Base-by-base conservation (phyloP, 2,797 vertebrate species). In the Anguilla obscura region DNA sequence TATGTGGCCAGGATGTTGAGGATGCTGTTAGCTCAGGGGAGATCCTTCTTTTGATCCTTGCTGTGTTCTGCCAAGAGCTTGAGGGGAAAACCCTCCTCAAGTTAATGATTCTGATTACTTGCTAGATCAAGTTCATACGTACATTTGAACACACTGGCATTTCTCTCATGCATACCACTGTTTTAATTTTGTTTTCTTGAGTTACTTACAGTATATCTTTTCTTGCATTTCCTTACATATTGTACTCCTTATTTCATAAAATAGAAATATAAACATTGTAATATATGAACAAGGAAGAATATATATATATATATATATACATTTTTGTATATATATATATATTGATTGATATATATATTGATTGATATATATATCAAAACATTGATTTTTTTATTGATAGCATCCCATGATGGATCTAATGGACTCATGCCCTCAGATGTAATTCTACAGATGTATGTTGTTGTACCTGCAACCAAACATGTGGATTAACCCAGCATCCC, bases 401-500 rank as follows among this genome's bases (percentile, higher is more conserved):
- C 21, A 82, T 50, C 6, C 7, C 36, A 16, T 40, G 8, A 18
- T 71, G 27, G 24, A 16, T 60, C 54, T 66, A 33, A 85, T 18
- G 27, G 45, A 86, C 9, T 52, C 24, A 9, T 71, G 40, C 63
- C 8, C 66, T 30, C 24, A 6, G 12, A 18, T 18, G 16, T 18
- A 66, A 48, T 18, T 9, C 60, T 58, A 21, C 24, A 33, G 40
- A 74, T 83, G 71, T 79, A 21, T 6, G 4, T 58, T 50, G 30
- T 27, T 86, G 58, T 27, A 45, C 9, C 74, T 54, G 74, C 71
- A 88, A 36, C 45, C 48, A 87, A 60, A 91, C 86, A 85, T 89
- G 87, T 89, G 18, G 33, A 92, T 89, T 88, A 90, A 85, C 91
- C 56, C 89, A 88, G 84, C 88, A 89, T 87, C 79, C 66, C 58